Evolutionary conservation across 2,113 vertebrate species (phyloP).

Genomic region (Callocephalon fimbriatum): DNA sequence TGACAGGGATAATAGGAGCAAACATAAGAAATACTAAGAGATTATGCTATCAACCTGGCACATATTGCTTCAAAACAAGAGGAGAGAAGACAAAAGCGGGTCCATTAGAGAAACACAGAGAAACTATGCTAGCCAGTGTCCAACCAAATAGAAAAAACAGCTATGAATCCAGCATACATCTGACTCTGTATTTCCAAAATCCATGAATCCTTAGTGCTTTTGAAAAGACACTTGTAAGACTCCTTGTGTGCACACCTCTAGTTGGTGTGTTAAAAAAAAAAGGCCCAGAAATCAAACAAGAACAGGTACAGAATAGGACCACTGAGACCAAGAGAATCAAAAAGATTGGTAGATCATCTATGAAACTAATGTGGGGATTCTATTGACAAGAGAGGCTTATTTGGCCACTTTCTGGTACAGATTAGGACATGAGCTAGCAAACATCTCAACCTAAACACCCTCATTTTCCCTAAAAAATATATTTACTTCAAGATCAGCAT

Average conservation of each 20-base stretch:
- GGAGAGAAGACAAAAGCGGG: accelerated
- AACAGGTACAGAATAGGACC: background rate
- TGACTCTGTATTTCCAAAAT: background rate
- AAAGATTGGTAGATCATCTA: background rate
- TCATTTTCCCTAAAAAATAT: background rate
- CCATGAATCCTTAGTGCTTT: background rate
- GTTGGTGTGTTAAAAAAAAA: background rate
- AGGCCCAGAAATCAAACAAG: background rate
- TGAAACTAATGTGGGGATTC: background rate
- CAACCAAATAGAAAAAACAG: background rate
- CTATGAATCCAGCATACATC: background rate
- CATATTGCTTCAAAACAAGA: background rate
- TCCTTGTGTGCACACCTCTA: background rate
- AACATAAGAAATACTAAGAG: background rate
- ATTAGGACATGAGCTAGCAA: background rate
- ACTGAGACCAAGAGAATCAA: background rate
- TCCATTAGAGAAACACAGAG: background rate
- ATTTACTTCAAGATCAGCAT: background rate
- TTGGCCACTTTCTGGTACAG: background rate
- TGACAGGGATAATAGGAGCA: background rate
- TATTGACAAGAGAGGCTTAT: background rate
- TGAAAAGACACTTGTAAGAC: background rate
- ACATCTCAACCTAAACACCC: background rate
- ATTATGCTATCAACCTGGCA: background rate
- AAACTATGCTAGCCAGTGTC: background rate